Base-by-base conservation (phyloP, 2,113 vertebrate genomes). In the Cettia cetti region DNA sequence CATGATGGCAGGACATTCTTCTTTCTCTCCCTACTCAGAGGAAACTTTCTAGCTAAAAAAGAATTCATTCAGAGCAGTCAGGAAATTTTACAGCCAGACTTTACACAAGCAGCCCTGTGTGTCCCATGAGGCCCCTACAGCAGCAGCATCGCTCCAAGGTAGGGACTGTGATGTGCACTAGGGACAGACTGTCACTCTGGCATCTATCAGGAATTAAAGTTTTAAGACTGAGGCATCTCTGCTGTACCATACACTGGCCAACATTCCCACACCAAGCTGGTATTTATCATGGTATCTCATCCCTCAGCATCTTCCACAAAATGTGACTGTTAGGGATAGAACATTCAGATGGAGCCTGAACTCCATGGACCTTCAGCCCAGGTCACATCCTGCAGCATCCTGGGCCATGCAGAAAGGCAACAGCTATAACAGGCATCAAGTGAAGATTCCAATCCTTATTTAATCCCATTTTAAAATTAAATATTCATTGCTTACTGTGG, bases 201-300 rank as follows among this genome's bases (percentile, higher is more conserved):
- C 52, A 83, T 52, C 56, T 53, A 57, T 68, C 27, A 40, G 44
- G 59, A 82, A 77, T 33, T 8, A 47, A 80, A 78, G 52, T 37
- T 86, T 83, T 66, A 79, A 91, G 71, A 37, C 52, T 57, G 76
- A 89, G 89, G 60, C 24, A 33, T 61, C 71, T 74, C 40, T 90
- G 33, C 50, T 80, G 11, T 77, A 20, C 33, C 39, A 39, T 3
- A 5, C 31, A 9, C n/a, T 77, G n/a, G 35, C 40, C 60, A 83
- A 10, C 37, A 80, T 60, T 37, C 17, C 11, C 47, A 28, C 1
- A 4, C 5, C 33, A 70, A 66, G 24, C 14, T 52, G 6, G 5
- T 52, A 52, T 54, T 78, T 77, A 50, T 26, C 39, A 42, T 23
- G 20, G 30, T 20, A 47, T 9, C 50, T 79, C 44, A 84, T 18